phyloP scores from a whole-genome alignment of 2,113 vertebrate species.

The Psilopsiagon aymara region DNA sequence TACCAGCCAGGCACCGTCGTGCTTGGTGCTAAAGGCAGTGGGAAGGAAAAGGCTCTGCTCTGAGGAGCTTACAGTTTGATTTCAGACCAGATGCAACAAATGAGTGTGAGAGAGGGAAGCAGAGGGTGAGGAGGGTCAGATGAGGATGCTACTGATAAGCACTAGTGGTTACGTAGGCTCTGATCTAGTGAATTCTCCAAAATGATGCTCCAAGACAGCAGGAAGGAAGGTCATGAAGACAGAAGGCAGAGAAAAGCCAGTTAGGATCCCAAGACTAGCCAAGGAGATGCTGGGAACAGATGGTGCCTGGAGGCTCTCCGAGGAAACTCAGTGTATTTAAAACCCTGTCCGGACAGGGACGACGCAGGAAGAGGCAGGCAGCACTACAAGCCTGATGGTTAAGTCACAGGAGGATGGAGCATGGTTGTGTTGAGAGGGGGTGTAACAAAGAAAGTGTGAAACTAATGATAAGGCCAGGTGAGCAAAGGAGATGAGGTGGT shows the following conservation, averaged over 20 bases:
- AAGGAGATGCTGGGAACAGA: conserved; percentile 40
- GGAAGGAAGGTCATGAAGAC: neutral
- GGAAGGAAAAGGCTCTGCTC: neutral
- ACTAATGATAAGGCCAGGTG: neutral
- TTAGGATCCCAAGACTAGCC: neutral
- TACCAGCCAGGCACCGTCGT: neutral
- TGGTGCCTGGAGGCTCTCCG: neutral
- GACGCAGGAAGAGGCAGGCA: neutral
- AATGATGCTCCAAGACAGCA: neutral
- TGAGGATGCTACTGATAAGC: neutral
- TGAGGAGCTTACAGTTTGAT: neutral
- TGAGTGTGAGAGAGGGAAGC: neutral
- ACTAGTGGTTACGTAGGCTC: accelerated
- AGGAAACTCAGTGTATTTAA: neutral
- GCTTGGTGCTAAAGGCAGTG: neutral
- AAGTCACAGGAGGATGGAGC: neutral
- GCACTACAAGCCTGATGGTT: neutral
- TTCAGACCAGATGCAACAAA: neutral
- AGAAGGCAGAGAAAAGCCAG: neutral
- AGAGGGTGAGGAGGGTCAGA: neutral
- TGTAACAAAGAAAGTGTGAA: neutral
- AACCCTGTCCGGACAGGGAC: accelerated
- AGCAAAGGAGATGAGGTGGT: accelerated
- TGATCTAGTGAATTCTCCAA: neutral
- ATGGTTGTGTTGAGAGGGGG: neutral